Percentiles rank a stretch among this genome's conserved stretches.
phyloP scores from a whole-genome alignment of 2,113 vertebrate genomes.

The Thunnus maccoyii region DNA sequence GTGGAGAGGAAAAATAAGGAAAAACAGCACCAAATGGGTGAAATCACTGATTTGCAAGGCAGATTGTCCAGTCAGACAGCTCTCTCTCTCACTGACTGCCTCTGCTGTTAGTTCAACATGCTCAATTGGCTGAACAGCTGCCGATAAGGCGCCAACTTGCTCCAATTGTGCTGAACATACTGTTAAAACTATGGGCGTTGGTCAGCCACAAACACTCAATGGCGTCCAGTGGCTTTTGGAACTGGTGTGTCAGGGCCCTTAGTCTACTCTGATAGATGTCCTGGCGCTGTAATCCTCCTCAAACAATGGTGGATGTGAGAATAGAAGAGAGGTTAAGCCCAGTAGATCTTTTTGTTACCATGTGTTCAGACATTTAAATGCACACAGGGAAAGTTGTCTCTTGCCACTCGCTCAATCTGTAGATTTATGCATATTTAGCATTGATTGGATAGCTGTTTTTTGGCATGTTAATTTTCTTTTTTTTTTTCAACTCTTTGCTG shows the following conservation, averaged over 20 bases:
- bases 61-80: background rate
- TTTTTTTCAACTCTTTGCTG: background rate
- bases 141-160: conserved; percentile 33
- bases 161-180: conserved; percentile 58
- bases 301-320: conserved; percentile 72
- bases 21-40: background rate
- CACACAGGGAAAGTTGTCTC: conserved; percentile 11
- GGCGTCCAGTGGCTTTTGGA: conserved; percentile 22
- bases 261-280: conserved; percentile 49
- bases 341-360: conserved; percentile 46
- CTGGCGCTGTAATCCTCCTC: conserved; percentile 68
- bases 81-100: background rate
- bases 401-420: conserved; percentile 4
- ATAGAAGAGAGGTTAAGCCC: conserved; percentile 63
- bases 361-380: conserved; percentile 48
- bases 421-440: conserved; percentile 29
- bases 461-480: background rate
- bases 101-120: conserved; percentile 1
- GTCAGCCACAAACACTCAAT: conserved; percentile 32
- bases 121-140: conserved; percentile 39
- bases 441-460: background rate
- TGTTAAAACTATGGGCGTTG: conserved; percentile 50
- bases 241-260: conserved; percentile 40
- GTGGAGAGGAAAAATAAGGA: background rate
- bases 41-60: background rate